Conservation (phyloP, 2,888 invertebrate genomes). For the Netelia melanura region DNA sequence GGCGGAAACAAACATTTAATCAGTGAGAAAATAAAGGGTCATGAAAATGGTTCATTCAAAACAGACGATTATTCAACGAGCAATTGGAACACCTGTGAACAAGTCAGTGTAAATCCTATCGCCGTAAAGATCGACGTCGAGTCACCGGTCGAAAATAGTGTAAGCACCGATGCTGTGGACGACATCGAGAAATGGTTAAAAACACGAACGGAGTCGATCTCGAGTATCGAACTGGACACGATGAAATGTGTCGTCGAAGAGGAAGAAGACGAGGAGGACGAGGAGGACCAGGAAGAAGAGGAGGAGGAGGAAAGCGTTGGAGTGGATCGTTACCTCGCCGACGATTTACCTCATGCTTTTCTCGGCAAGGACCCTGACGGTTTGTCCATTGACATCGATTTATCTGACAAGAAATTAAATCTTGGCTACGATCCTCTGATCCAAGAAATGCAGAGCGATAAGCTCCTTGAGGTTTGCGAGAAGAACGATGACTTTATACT, state of each 20-base stretch:
- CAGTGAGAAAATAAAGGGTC: background rate
- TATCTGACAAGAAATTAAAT: conserved; percentile 77
- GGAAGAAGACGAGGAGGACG: conserved; percentile 35
- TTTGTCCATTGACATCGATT: conserved; percentile 77
- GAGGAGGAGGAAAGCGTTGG: conserved; percentile 56
- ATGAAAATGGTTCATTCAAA: conserved; percentile 3
- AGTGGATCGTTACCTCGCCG: conserved; percentile 78
- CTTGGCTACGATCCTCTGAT: conserved; percentile 79
- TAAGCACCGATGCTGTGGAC: conserved; percentile 74
- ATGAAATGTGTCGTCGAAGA: conserved; percentile 76
- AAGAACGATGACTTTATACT: conserved; percentile 80
- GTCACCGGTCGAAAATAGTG: conserved; percentile 33
- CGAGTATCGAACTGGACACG: conserved; percentile 79
- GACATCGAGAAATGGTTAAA: conserved; percentile 83
- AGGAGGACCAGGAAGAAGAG: conserved; percentile 5
- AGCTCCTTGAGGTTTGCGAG: conserved; percentile 77
- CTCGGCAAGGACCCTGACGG: conserved; percentile 78
- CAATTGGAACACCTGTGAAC: conserved; percentile 34
- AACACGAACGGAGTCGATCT: conserved; percentile 78
- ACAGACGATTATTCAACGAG: conserved; percentile 45
- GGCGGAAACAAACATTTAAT: conserved; percentile 14
- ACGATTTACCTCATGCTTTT: conserved; percentile 78
- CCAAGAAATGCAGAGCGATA: conserved; percentile 78
- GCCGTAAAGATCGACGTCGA: conserved; percentile 17
- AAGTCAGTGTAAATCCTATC: background rate